Percentiles rank a stretch among this genome's conserved stretches.
Conservation (phyloP, 2,113 vertebrate genomes). For the Podarcis cretensis region DNA sequence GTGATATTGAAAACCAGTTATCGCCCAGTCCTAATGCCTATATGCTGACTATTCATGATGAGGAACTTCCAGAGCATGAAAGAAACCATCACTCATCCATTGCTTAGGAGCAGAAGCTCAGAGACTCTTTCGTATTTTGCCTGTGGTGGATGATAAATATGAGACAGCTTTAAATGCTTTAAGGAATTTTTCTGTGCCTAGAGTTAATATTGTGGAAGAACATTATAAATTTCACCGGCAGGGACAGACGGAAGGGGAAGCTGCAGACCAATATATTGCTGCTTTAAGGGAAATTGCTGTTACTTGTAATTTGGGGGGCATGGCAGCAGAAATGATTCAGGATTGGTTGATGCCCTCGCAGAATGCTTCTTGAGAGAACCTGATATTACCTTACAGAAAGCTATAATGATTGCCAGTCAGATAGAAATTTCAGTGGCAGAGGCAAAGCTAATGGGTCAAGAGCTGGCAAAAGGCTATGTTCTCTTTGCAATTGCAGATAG, state of each 20-base stretch:
- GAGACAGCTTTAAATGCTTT: not conserved
- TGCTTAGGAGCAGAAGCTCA: not conserved
- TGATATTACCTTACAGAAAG: too few relatives aligned
- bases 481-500: too few relatives aligned
- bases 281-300: not conserved
- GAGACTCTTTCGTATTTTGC: not conserved
- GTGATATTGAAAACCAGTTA: too few relatives aligned
- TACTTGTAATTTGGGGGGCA: not conserved
- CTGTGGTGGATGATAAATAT: not conserved
- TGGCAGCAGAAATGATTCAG: not conserved
- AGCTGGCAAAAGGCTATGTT: too few relatives aligned
- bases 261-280: not conserved
- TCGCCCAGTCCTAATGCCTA: too few relatives aligned
- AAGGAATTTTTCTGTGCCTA: not conserved
- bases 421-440: too few relatives aligned
- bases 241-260: not conserved
- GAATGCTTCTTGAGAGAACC: not conserved
- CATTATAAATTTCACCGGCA: not conserved
- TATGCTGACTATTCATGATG: not conserved
- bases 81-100: not conserved
- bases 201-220: not conserved
- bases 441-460: too few relatives aligned
- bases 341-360: not conserved
- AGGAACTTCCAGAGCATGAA: not conserved
- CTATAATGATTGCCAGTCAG: too few relatives aligned